Conservation (phyloP, 2,888 invertebrate species). For the Ommatoiulus sabulosus region DNA sequence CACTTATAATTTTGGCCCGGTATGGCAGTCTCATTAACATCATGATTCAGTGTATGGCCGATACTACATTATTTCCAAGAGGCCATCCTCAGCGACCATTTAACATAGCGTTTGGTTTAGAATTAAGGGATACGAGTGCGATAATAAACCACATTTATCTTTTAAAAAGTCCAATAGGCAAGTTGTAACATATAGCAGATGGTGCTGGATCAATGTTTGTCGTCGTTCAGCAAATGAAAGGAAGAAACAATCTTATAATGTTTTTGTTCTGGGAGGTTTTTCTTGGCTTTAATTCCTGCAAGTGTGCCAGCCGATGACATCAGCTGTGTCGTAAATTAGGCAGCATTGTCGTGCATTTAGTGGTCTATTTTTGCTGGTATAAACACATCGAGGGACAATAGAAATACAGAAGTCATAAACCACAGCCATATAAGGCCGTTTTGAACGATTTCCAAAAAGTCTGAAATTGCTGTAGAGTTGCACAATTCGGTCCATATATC, state of each 20-base stretch:
- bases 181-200: too few species aligned
- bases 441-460: constrained; percentile 12
- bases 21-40: too few species aligned
- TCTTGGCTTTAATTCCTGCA: not conserved
- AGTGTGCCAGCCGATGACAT: constrained; percentile 12
- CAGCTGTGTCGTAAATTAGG: not conserved
- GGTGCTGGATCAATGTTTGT: not conserved
- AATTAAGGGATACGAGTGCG: too few species aligned
- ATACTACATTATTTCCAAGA: too few species aligned
- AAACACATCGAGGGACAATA: not conserved
- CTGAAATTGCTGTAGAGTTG: not conserved
- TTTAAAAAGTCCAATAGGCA: too few species aligned
- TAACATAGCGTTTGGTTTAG: too few species aligned
- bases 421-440: not conserved
- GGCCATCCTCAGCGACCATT: too few species aligned
- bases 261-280: not conserved
- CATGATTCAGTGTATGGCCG: too few species aligned
- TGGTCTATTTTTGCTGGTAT: constrained; percentile 2
- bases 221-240: not conserved
- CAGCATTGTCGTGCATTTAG: not conserved
- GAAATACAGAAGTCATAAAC: not conserved
- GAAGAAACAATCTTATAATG: not conserved
- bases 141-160: too few species aligned
- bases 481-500: not conserved
- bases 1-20: too few species aligned